Percentiles rank a stretch among this genome's conserved stretches.
Conservation (phyloP, 2,888 invertebrate genomes). For the Netelia melanura region DNA sequence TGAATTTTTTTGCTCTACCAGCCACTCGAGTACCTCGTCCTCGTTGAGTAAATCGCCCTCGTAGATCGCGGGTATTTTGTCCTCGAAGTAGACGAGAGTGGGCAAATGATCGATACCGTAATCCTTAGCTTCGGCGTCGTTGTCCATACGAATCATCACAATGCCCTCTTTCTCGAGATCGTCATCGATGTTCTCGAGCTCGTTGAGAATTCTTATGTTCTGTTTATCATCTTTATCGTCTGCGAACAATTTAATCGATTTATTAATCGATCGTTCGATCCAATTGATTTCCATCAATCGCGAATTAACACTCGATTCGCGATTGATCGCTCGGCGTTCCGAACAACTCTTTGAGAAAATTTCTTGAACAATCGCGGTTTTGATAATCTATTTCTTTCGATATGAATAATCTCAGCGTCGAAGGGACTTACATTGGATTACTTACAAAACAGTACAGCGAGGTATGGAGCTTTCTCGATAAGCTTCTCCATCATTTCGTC, state of each 20-base stretch:
- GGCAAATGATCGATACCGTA: slow-evolving; percentile 96
- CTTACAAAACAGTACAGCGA: slow-evolving; percentile 97
- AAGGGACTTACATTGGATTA: slow-evolving; percentile 78
- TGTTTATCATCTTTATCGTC: slow-evolving; percentile 96
- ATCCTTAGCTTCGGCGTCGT: slow-evolving; percentile 95
- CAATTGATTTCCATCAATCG: background rate
- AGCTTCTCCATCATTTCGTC: slow-evolving; percentile 97
- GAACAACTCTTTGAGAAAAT: background rate
- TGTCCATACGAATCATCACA: slow-evolving; percentile 95
- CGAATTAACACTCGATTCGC: background rate
- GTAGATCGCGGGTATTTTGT: slow-evolving; percentile 95
- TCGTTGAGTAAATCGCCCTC: slow-evolving; percentile 97
- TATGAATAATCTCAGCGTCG: slow-evolving; percentile 46
- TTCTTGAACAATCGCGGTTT: no score
- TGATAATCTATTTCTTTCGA: background rate
- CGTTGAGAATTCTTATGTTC: slow-evolving; percentile 94
- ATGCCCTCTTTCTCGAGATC: slow-evolving; percentile 96
- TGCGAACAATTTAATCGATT: slow-evolving; percentile 79
- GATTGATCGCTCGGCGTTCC: no score
- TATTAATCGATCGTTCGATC: no score
- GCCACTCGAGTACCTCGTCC: slow-evolving; percentile 96
- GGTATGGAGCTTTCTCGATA: slow-evolving; percentile 91
- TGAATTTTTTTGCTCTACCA: slow-evolving; percentile 94
- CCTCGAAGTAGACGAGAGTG: slow-evolving; percentile 94
- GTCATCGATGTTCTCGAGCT: slow-evolving; percentile 96